phyloP scores from a whole-genome alignment of 2,888 invertebrate species.

The Slavum lentiscoides region DNA sequence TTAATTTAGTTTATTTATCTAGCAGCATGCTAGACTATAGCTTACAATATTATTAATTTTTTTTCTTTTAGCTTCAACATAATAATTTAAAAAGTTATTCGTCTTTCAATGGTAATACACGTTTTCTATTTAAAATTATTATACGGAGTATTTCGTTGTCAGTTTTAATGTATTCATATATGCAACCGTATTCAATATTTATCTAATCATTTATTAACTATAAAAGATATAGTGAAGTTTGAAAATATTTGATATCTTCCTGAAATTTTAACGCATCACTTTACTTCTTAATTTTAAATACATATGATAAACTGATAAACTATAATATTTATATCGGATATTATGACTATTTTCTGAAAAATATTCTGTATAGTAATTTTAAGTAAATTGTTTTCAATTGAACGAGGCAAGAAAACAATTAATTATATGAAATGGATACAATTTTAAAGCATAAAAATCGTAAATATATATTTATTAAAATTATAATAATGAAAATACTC shows the following conservation, averaged over 20 bases:
- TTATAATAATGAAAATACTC: too few relatives aligned
- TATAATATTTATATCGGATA: neutral
- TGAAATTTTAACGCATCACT: neutral
- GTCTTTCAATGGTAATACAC: neutral
- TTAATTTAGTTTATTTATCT: neutral
- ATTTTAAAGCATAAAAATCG: too few relatives aligned
- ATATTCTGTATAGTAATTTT: neutral
- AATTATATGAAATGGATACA: too few relatives aligned
- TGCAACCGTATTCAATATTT: too few relatives aligned
- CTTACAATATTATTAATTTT: too few relatives aligned
- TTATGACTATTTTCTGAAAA: neutral
- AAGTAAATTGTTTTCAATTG: neutral
- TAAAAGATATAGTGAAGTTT: too few relatives aligned
- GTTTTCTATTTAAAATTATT: too few relatives aligned
- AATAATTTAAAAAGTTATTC: neutral
- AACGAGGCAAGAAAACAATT: too few relatives aligned
- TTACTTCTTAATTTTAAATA: neutral
- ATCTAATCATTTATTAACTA: too few relatives aligned
- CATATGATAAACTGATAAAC: neutral
- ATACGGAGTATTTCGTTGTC: too few relatives aligned
- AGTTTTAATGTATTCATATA: too few relatives aligned
- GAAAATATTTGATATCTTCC: neutral
- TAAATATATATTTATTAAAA: too few relatives aligned
- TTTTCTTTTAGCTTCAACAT: neutral
- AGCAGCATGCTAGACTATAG: neutral